Evolutionary conservation across 2,797 vertebrate genomes (phyloP).

Genomic region (Tragopan temminckii): DNA sequence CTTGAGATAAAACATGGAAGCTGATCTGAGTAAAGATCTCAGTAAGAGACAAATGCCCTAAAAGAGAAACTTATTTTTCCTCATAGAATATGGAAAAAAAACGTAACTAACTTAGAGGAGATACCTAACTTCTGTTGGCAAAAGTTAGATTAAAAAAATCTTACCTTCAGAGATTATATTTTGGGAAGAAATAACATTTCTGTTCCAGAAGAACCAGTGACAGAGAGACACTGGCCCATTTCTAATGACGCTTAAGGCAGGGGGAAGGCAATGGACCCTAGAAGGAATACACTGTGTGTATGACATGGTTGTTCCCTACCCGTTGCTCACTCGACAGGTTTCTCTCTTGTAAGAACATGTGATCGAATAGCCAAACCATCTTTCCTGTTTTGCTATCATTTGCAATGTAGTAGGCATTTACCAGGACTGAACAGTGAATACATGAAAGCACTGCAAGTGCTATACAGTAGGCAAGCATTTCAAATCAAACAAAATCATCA

Average conservation of each 20-base stretch:
- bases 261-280: neutral
- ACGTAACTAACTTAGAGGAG: neutral
- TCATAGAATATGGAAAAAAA: neutral
- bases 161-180: neutral
- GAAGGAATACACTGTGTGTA: neutral
- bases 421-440: neutral
- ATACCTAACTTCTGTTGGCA: neutral
- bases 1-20: neutral
- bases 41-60: neutral
- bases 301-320: neutral
- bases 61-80: neutral
- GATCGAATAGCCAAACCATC: neutral
- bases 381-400: neutral
- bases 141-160: neutral
- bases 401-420: neutral
- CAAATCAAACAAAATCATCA: neutral
- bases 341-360: slow-evolving; percentile 1
- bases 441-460: neutral
- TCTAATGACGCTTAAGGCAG: neutral
- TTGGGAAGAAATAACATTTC: neutral
- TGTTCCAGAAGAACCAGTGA: neutral
- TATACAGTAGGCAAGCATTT: neutral
- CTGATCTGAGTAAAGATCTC: neutral
- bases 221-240: accelerated
- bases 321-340: neutral